Evolutionary conservation across 1,140 invertebrate genomes (phyloP), one percentile per base, ranked within the genome.

Genomic region (Diachasma alloeum): DNA sequence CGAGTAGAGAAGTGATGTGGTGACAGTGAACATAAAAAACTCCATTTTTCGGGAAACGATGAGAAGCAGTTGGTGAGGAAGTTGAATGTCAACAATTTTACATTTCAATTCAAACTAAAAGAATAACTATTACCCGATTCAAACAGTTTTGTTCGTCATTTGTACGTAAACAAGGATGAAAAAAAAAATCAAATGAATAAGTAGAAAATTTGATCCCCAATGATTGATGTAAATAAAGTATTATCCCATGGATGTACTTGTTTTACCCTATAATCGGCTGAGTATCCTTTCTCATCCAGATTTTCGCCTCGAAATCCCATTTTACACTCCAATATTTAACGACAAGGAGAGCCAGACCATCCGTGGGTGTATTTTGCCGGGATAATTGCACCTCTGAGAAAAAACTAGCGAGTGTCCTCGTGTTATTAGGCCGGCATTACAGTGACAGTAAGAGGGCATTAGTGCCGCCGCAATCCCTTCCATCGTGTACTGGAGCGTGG

Each of bases 401-500:
- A 24, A 76, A 77, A 80, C 78, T 68, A 17, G 74, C 42, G 68
- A 70, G 74, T 75, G 78, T 67, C 53, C 31, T 31, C 31, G 31
- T 76, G 79, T 77, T 78, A 85, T 82, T 83, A 85, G 80, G 42
- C 68, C 42, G 74, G 82, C 72, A 83, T 82, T 84, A 84, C 75
- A 72, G 69, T 82, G 82, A 84, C 82, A 77, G 80, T 84, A 83
- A 86, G 81, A 82, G 80, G 76, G 84, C 68, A 87, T 87, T 86
- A 86, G 80, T 46, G 44, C 77, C 68, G 73, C 77, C 71, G 76
- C 83, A 84, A 83, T 83, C 81, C 84, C 83, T 84, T 85, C 79
- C 69, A 76, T 74, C 76, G 73, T 37, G 75, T 84, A 85, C 80
- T 81, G 80, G 77, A 84, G 81, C 79, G 79, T 83, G 78, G 68